These are phyloP conservation scores for Echinops telfairi DNA, from an alignment of 2,113 vertebrate species.

Conservation along the genomic window DNA sequence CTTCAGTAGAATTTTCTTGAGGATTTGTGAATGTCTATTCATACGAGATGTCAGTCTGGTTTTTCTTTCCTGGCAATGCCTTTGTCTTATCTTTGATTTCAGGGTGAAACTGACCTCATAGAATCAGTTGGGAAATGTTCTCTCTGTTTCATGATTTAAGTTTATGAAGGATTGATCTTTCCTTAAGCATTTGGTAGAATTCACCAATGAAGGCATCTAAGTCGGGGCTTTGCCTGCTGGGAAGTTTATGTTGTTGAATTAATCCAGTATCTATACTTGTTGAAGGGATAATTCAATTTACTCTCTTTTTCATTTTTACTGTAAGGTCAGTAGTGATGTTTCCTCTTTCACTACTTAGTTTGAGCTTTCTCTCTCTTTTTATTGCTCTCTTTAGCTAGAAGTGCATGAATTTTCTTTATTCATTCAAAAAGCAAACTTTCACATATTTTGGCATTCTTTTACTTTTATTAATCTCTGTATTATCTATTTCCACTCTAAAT, in stretches of 20 bases:
- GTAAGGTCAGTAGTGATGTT: neutral
- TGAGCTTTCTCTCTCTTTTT: neutral
- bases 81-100: neutral
- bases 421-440: conserved; percentile 1
- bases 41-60: neutral
- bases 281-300: neutral
- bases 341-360: neutral
- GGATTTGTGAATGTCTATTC: neutral
- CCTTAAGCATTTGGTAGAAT: neutral
- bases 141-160: neutral
- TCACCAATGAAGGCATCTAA: conserved; percentile 13
- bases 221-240: neutral
- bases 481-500: neutral
- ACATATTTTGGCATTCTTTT: neutral
- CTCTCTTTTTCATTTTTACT: conserved; percentile 1
- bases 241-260: neutral
- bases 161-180: neutral
- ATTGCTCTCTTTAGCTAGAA: neutral
- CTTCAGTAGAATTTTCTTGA: conserved; percentile 34
- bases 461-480: neutral
- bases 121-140: neutral
- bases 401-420: conserved; percentile 32
- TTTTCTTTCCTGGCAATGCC: conserved; percentile 11
- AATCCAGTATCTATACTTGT: neutral
- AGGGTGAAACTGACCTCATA: neutral